Percentiles rank a stretch among this genome's conserved stretches.
phyloP scores from a whole-genome alignment of 1,140 invertebrate genomes.

The Aphis craccivora region DNA sequence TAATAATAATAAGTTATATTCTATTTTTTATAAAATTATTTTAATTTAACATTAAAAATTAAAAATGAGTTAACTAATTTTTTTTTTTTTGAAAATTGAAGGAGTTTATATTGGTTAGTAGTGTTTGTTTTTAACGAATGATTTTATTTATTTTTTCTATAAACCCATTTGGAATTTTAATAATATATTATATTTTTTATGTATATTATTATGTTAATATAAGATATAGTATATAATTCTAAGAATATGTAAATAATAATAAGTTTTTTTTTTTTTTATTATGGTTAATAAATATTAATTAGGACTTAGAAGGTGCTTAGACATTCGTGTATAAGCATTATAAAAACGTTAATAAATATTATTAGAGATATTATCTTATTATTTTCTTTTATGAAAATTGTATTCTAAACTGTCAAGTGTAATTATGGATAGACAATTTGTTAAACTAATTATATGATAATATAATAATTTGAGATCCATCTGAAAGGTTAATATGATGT shows the following conservation, averaged over 20 bases:
- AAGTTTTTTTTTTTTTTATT: background rate
- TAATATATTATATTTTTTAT: background rate
- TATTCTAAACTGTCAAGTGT: background rate
- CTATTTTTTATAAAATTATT: background rate
- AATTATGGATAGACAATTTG: background rate
- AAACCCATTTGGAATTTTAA: background rate
- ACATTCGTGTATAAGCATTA: background rate
- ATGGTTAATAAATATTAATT: background rate
- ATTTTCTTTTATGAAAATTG: background rate
- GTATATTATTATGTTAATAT: background rate
- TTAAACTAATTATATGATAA: background rate
- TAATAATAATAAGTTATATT: background rate
- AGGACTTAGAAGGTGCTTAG: background rate
- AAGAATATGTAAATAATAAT: background rate
- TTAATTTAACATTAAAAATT: background rate
- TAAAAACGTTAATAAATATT: background rate
- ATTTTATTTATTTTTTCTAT: background rate
- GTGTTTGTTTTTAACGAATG: background rate
- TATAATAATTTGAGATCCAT: background rate
- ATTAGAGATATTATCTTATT: background rate
- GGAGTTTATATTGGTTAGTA: background rate
- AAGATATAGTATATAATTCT: background rate
- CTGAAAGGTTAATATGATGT: background rate
- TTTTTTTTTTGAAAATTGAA: background rate
- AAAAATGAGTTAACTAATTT: background rate